phyloP scores from a whole-genome alignment of 2,888 invertebrate genomes.

The Orchesellides sinensis region DNA sequence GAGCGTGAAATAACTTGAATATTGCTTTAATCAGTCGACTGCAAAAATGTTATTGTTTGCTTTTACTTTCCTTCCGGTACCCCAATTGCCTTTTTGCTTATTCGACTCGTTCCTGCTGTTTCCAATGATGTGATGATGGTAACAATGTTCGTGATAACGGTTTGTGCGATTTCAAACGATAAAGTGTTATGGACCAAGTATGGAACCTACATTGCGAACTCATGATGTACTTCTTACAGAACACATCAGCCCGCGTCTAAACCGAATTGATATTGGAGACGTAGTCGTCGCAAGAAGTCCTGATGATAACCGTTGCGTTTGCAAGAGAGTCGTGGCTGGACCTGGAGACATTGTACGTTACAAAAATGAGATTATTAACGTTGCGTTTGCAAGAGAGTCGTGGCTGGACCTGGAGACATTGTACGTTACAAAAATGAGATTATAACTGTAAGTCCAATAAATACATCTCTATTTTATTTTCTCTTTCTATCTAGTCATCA shows the following conservation, averaged over 20 bases:
- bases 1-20: too few relatives aligned
- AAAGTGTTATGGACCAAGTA: constrained; percentile 94
- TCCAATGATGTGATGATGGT: too few relatives aligned
- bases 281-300: constrained; percentile 91
- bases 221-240: constrained; percentile 91
- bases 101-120: neutral
- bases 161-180: too few relatives aligned
- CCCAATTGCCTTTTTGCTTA: neutral
- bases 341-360: constrained; percentile 84
- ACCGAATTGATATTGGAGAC: constrained; percentile 85
- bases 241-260: constrained; percentile 84
- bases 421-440: constrained; percentile 76
- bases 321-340: constrained; percentile 85
- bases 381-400: constrained; percentile 90
- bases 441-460: constrained; percentile 24
- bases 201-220: constrained; percentile 92
- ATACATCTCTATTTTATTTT: neutral
- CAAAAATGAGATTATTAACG: constrained; percentile 79
- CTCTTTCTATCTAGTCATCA: neutral
- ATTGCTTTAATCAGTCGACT: too few relatives aligned
- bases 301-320: constrained; percentile 84
- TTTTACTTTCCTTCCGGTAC: neutral
- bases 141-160: too few relatives aligned
- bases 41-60: constrained; percentile 2
- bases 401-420: constrained; percentile 84